A percentile compares a stretch with the other conserved stretches of the same genome.
Evolutionary conservation across 2,888 invertebrate genomes (phyloP).

Genomic region (Exephanes ischioxanthus): DNA sequence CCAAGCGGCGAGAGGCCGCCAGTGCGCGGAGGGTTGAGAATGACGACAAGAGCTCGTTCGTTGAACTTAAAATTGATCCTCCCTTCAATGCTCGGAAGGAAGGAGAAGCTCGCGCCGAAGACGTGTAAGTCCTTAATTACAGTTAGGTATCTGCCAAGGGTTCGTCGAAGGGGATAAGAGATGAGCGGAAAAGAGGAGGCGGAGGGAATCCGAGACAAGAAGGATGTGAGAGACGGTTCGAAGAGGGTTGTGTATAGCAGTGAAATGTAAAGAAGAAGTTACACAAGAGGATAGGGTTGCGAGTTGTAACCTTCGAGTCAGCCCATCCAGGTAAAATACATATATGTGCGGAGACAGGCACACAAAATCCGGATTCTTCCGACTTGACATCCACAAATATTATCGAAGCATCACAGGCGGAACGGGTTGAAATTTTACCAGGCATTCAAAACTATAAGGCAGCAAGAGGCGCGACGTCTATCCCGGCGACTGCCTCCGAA

Average conservation of each 20-base stretch:
- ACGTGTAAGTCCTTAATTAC: conserved; percentile 72
- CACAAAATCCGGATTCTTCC: background rate
- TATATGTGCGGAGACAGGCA: background rate
- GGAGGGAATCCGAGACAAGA: conserved; percentile 31
- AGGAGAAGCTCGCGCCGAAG: conserved; percentile 55
- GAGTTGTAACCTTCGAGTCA: background rate
- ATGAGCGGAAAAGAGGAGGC: conserved; percentile 42
- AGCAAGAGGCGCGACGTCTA: background rate
- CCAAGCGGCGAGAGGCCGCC: conserved; percentile 25
- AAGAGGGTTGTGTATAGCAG: conserved; percentile 3
- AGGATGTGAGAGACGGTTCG: conserved; percentile 26
- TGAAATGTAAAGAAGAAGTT: conserved; percentile 27
- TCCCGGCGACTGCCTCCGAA: background rate
- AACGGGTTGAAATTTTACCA: background rate
- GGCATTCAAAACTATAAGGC: background rate
- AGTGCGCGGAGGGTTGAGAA: conserved; percentile 52
- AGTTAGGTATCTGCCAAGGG: conserved; percentile 64
- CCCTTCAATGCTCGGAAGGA: conserved; percentile 68
- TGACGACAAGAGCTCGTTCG: conserved; percentile 77
- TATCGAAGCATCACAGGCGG: background rate
- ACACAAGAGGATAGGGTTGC: conserved; percentile 9
- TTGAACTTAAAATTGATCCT: conserved; percentile 81
- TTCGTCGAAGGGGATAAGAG: conserved; percentile 43
- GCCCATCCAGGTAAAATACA: background rate
- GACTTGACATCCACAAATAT: background rate